Evolutionary conservation across 2,113 vertebrate species (phyloP), one percentile per base, ranked within the genome.

Genomic region (Sinocyclocheilus anophthalmus): DNA sequence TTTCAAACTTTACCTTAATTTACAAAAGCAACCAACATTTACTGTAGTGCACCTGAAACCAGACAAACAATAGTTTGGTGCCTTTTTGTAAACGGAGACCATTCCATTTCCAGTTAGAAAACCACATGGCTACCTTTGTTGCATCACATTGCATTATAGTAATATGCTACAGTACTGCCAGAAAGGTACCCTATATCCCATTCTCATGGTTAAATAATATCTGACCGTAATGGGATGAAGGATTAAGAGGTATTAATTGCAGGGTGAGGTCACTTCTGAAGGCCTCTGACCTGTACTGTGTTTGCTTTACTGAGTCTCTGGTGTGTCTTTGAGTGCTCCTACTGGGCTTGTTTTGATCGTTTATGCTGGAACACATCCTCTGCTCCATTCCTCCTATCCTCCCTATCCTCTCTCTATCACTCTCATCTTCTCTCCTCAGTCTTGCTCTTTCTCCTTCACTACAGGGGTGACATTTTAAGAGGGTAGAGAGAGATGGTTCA

Each of bases 331-430:
- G 30, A 57, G 48, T 84, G 69, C 69, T 70, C 81, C 45, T 39
- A 33, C 82, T 84, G 82, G 53, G 50, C 30, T 73, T 84, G 69
- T 75, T 84, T 73, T 84, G 69, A 59, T 75, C 50, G 4, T 59
- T 30, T 37, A 59, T 84, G 48, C 67, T 73, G 53, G 48, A 75
- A 24, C 33, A 73, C 53, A 70, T 83, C 48, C 59, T 48, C 33
- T 67, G 39, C 79, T 81, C 48, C 50, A 70, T 67, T 67, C 61
- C 48, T 65, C 50, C 61, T 50, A 70, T 72, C 84, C 91, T 92
- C 92, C 92, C 91, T 90, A 37, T 55, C 48, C 61, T 45, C 72
- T 69, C 37, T 59, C 50, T 33, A 22, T 22, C 59, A 20, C 55
- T 84, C 37, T 84, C 63, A 69, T n/a, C 42, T 53, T 79, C 79